phyloP scores from a whole-genome alignment of 2,797 vertebrate genomes.

The Odontamblyopus lacepedii region DNA sequence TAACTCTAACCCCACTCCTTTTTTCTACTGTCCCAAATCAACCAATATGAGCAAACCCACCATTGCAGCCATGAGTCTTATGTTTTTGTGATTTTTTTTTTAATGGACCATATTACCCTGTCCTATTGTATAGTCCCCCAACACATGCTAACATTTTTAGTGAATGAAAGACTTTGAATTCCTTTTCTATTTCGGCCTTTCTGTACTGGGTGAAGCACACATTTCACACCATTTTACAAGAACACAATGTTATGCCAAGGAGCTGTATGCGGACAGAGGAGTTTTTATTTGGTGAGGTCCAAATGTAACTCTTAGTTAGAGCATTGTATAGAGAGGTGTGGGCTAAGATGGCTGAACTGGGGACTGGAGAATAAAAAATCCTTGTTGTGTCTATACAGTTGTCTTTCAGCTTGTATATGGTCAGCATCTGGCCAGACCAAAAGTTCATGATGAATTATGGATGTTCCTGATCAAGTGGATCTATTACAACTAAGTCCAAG shows the following conservation, averaged over 20 bases:
- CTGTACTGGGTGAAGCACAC: neutral
- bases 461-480: conserved; percentile 14
- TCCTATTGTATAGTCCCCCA: neutral
- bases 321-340: neutral
- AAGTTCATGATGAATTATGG: conserved; percentile 13
- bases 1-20: too few species aligned
- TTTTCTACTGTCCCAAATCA: too few species aligned
- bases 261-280: neutral
- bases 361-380: neutral
- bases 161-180: neutral
- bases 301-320: neutral
- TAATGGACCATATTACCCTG: too few species aligned
- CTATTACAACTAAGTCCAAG: conserved; percentile 44
- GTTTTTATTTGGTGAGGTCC: conserved; percentile 1
- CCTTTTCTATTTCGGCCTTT: neutral
- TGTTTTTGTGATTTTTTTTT: too few species aligned
- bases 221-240: conserved; percentile 10
- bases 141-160: neutral
- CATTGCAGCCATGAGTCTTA: too few species aligned
- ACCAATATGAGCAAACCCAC: too few species aligned
- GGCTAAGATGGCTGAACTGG: neutral
- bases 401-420: conserved; percentile 21
- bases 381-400: conserved; percentile 1
- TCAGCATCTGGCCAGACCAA: conserved; percentile 36
- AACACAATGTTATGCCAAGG: conserved; percentile 3